Conservation (phyloP, 2,113 vertebrate genomes). For the Mystacornis crossleyi region DNA sequence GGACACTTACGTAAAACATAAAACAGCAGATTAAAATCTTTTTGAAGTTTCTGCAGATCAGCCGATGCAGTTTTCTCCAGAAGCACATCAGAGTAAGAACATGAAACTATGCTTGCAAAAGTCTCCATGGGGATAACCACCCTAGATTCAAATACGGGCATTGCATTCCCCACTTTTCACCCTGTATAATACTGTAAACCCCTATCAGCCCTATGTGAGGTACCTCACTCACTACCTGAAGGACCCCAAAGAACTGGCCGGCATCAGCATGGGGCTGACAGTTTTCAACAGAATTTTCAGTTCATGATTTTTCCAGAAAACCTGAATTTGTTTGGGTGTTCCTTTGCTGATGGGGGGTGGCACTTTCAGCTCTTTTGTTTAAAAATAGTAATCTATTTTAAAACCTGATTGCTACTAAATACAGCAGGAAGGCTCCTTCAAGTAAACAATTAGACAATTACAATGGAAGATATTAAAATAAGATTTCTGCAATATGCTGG, state of each 20-base stretch:
- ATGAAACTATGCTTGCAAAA: background rate
- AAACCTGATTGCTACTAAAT: background rate
- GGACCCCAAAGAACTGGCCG: background rate
- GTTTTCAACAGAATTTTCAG: background rate
- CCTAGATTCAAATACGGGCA: background rate
- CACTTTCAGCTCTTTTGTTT: background rate
- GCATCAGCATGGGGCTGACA: background rate
- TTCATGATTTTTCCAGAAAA: background rate
- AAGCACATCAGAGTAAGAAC: background rate
- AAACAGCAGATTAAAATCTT: background rate
- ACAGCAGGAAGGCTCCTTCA: background rate
- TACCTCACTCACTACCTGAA: background rate
- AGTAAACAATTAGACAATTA: constrained; percentile 2
- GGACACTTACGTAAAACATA: accelerated
- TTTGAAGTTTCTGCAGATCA: background rate
- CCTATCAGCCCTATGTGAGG: background rate
- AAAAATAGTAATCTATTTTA: background rate
- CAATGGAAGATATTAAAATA: background rate
- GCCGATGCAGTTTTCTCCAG: background rate
- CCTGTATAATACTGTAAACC: background rate
- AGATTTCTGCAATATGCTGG: background rate
- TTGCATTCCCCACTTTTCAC: background rate
- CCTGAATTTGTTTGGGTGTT: background rate
- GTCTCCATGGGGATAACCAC: background rate
- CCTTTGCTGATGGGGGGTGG: background rate